Evolutionary conservation across 1,140 invertebrate species (phyloP), one percentile per base, ranked within the genome.

Genomic region (Pachyrhynchus sulphureomaculatus): DNA sequence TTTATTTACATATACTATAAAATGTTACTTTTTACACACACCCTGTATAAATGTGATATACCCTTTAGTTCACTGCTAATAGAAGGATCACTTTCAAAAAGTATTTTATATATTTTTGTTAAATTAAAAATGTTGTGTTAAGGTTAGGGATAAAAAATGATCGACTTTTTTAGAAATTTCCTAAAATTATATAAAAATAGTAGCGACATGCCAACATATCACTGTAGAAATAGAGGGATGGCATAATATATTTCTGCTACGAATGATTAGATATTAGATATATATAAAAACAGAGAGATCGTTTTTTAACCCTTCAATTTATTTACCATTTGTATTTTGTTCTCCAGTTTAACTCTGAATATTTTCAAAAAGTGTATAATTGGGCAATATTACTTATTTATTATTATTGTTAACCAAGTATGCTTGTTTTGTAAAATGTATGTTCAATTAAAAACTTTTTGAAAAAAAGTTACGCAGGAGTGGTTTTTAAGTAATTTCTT

Each of bases 1-100:
- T 29, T 29, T 29, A 4, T 26, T 26, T 29, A 6, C 8, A 29
- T 29, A 29, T 2, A 9, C 12, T 29, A 9, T 2, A 29, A 45
- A 8, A 5, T 45, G 6, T 23, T 20, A 21, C 34, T 53, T 53
- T 53, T 53, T 48, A 54, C 26, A 18, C 51, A 42, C 41, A 49
- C 24, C 59, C 39, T 54, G 59, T 54, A 62, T 33, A 47, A 32
- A 39, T 62, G 59, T 62, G 59, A 62, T 62, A 62, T 39, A 45
- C 29, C 29, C 20, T 54, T 54, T 54, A 47, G 39, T 47, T 54
- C 13, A 26, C 33, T 45, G 59, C 59, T 62, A 54, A 41, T 62
- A 47, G 49, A 54, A 53, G 23, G 15, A 53, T 37, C 54, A 47
- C 54, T 57, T 47, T 57, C 10, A 32, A 36, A 52, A 52, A 54